Evolutionary conservation across 2,888 invertebrate genomes (phyloP), one percentile per base, ranked within the genome.

Genomic region (Microplitis manilae): DNA sequence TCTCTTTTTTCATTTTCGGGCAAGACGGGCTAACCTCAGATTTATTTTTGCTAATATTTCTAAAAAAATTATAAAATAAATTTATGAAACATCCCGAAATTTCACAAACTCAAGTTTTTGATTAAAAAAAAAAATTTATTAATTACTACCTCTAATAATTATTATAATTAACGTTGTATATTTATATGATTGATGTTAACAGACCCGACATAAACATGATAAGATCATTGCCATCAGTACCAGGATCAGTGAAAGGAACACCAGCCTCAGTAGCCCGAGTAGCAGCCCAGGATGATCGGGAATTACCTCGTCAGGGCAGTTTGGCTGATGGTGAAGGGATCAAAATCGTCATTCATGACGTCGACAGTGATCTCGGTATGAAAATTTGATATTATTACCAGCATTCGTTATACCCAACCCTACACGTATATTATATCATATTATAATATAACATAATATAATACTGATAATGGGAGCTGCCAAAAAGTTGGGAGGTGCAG

Each of bases 321-420:
- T 96, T 96, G 20, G 95, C 95, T 79, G 97, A 97, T 86, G 97
- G 97, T 1, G 97, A 97, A 89, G 96, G 96, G 81, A 97, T 97
- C 85, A 95, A 96, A 89, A 97, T 97, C 83, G 96, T 97, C 82
- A 97, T 97, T 85, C 96, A 97, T 87, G 97, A 97, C 89, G 97
- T 97, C 13, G 97, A 97, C 90, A 87, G 88, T 75, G 88, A 90
- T 77, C 86, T 87, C 79, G 85, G 90, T 90, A 78, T 88, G 90
- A 86, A 72, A 40, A 59, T 40, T 61, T 38, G 20, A 38, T 6
- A 4, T 30, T 30, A n/a, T 70, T 20, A 30, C 30, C 30, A 30
- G 4, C 30, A 2, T 30, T 30, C 30, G 30, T 30, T 30, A 0
- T 30, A 30, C 30, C 30, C 30, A 30, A 30, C 30, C 30, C 30